Percentiles rank a stretch among this genome's conserved stretches.
These are phyloP conservation scores for Anoncus sp. DNA, from an alignment of 2,888 invertebrate species.

Conservation along the genomic window DNA sequence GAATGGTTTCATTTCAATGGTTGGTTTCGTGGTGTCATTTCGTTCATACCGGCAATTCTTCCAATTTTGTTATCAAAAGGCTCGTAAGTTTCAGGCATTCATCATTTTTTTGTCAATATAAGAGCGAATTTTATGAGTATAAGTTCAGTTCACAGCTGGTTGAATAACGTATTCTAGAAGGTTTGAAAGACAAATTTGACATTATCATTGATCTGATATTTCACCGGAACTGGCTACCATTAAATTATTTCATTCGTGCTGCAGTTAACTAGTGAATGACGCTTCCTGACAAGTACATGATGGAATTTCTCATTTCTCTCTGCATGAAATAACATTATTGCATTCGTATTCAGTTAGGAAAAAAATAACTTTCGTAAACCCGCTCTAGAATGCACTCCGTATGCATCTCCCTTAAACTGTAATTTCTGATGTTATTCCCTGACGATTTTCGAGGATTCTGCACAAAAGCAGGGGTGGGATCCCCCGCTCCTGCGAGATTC, in stretches of 20 bases:
- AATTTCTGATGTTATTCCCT: background rate
- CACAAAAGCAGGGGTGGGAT: slow-evolving; percentile 9
- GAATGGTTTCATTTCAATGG: slow-evolving; percentile 50
- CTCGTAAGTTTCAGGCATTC: background rate
- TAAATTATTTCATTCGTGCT: no score
- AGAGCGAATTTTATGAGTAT: background rate
- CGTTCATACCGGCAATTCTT: slow-evolving; percentile 10
- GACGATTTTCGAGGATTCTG: slow-evolving; percentile 26
- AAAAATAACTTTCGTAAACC: background rate
- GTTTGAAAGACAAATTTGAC: background rate
- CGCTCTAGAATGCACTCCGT: background rate
- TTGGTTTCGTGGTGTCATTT: slow-evolving; percentile 3
- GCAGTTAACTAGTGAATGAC: background rate
- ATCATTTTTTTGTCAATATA: background rate
- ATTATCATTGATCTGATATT: background rate
- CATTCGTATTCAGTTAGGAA: background rate
- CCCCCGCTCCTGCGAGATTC: slow-evolving; percentile 31
- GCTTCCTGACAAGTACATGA: background rate
- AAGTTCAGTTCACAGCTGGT: background rate
- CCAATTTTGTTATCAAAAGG: slow-evolving; percentile 22
- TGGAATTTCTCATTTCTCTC: background rate
- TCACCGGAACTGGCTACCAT: no score
- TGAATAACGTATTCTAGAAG: background rate
- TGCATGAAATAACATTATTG: background rate
- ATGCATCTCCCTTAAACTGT: background rate